Conservation (phyloP, 2,888 invertebrate genomes). For the Synergus gifuensis region DNA sequence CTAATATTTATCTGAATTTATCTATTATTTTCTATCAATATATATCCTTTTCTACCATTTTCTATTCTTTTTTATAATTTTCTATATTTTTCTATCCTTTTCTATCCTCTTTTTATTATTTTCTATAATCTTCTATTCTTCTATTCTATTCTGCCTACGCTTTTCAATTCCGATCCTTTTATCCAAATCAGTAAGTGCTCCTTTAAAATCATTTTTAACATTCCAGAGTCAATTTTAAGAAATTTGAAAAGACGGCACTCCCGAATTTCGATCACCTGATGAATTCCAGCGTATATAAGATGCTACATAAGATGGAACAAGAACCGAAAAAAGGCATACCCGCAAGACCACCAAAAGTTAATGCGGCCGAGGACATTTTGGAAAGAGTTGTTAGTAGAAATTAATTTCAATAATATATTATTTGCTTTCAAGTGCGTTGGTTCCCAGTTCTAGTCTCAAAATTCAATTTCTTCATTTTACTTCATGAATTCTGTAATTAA, state of each 20-base stretch:
- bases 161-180: no score
- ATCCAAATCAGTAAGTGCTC: no score
- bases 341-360: conserved; percentile 81
- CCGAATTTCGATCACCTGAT: conserved; percentile 86
- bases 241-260: conserved; percentile 88
- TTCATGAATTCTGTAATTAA: no score
- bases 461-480: no score
- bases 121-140: no score
- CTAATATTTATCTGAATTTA: conserved; percentile 37
- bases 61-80: no score
- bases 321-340: conserved; percentile 84
- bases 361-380: conserved; percentile 83
- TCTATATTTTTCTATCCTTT: no score
- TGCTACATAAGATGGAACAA: conserved; percentile 88
- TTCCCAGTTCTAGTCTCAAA: no score
- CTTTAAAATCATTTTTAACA: conserved; percentile 47
- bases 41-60: no score
- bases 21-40: conserved; percentile 46
- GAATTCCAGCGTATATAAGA: conserved; percentile 88
- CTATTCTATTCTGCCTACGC: no score
- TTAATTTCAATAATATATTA: conserved; percentile 25
- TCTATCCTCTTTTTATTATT: no score
- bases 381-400: conserved; percentile 71
- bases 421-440: background rate
- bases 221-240: conserved; percentile 92